phyloP scores from a whole-genome alignment of 2,888 invertebrate genomes.

The Cartodere bifasciata region DNA sequence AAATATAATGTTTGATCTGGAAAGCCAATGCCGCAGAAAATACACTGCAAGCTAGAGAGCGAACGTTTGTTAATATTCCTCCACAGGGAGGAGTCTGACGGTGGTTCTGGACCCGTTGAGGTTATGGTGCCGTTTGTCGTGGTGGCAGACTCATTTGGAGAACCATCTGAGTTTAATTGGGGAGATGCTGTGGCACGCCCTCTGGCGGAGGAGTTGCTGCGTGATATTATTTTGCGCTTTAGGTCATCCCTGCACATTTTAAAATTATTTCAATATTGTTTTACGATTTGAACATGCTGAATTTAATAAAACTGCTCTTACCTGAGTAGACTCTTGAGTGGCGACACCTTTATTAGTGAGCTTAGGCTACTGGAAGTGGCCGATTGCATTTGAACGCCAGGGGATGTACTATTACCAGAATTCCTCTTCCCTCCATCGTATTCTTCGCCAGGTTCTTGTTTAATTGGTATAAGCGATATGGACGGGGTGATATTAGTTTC shows the following conservation, averaged over 20 bases:
- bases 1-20: slow-evolving; percentile 94
- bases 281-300: no score
- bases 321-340: slow-evolving; percentile 69
- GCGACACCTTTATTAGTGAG: slow-evolving; percentile 71
- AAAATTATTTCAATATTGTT: no score
- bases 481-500: slow-evolving; percentile 65
- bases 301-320: no score
- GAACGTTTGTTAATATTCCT: slow-evolving; percentile 38
- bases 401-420: slow-evolving; percentile 30
- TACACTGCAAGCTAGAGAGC: slow-evolving; percentile 57
- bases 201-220: slow-evolving; percentile 41
- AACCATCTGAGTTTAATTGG: slow-evolving; percentile 33
- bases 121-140: slow-evolving; percentile 45
- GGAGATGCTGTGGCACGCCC: slow-evolving; percentile 33
- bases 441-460: slow-evolving; percentile 50
- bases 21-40: slow-evolving; percentile 88
- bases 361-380: slow-evolving; percentile 59
- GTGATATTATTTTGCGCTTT: slow-evolving; percentile 63
- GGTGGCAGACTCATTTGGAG: slow-evolving; percentile 37
- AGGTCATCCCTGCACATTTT: slow-evolving; percentile 80
- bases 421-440: slow-evolving; percentile 32
- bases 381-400: slow-evolving; percentile 32
- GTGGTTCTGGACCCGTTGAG: slow-evolving; percentile 54
- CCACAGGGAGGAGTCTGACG: slow-evolving; percentile 34
- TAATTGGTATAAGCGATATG: slow-evolving; percentile 76